Conservation (phyloP, 1,140 invertebrate species). For the Portunus trituberculatus region DNA sequence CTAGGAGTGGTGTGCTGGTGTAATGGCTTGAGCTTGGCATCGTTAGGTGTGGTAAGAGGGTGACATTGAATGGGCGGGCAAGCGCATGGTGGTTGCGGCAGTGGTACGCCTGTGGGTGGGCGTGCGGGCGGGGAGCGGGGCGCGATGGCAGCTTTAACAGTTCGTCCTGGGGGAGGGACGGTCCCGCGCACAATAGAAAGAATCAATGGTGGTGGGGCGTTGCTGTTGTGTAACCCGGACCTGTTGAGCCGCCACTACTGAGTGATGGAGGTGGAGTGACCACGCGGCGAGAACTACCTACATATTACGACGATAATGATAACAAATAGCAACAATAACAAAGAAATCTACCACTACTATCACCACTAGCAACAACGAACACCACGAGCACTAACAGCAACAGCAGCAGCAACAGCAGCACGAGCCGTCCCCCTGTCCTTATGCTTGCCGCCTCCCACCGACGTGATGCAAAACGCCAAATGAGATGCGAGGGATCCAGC, state of each 20-base stretch:
- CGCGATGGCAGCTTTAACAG: not conserved
- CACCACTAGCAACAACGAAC: not conserved
- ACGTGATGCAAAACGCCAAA: too few relatives aligned
- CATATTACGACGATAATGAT: not conserved
- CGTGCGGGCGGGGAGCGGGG: not conserved
- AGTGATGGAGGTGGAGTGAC: not conserved
- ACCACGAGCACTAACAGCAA: not conserved
- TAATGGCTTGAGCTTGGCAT: too few relatives aligned
- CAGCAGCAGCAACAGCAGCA: not conserved
- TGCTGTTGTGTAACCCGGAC: conserved; percentile 9
- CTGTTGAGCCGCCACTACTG: not conserved
- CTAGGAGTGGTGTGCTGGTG: not conserved
- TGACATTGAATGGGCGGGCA: not conserved
- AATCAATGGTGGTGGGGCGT: conserved; percentile 18
- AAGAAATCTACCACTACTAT: not conserved
- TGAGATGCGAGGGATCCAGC: too few relatives aligned
- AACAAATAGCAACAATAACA: not conserved
- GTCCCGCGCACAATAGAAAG: conserved; percentile 18
- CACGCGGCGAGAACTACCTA: not conserved
- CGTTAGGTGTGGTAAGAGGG: too few relatives aligned
- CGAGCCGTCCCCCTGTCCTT: too few relatives aligned
- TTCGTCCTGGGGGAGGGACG: conserved; percentile 15
- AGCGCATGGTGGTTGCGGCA: not conserved
- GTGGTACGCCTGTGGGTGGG: not conserved
- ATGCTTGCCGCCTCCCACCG: too few relatives aligned